Evolutionary conservation across 1,140 invertebrate genomes (phyloP), one percentile per base, ranked within the genome.

Genomic region (Anthonomus grandis): DNA sequence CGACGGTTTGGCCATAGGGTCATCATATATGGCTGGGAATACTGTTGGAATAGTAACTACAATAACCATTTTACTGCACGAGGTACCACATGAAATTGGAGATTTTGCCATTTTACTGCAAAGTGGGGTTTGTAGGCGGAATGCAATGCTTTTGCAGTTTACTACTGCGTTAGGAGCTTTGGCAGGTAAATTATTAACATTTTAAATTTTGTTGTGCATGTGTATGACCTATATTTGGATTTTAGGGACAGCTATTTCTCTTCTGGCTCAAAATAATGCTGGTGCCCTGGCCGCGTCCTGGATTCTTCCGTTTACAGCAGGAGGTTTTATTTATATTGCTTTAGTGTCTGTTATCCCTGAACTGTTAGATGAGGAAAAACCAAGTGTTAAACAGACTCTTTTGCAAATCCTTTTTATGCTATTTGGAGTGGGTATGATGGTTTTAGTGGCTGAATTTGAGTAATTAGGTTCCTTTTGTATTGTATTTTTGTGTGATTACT

Each of bases 291-390:
- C 91, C 3, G 88, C 89, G 25, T 79, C 83, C 10, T 91, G 91
- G 82, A 90, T 97, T 57, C 77, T 98, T 41, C 94, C 95, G 24
- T 97, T 98, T 69, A 98, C 95, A 31, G 95, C 95, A 54, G 95
- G 95, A 51, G 95, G 95, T 15, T 98, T 98, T 73, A 97, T 98
- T 74, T 98, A 98, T 73, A 97, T 98, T 66, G 95, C 95, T 12
- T 94, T 94, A 21, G 95, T 98, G 0, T 95, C 93, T 46, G 90
- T 97, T 2, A 96, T 98, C 74, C 95, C 95, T 42, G 93, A 97
- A 75, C 78, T 97, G 19, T 77, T 97, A 52, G 83, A 86, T 69
- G 88, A 93, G 64, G 87, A 89, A 15, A 71, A 73, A 48, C 77
- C 75, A 34, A 91, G 86, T 69, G 81, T 94, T 57, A 82, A 82